These are phyloP conservation scores for Cercocebus atys DNA, from an alignment of 2,113 vertebrate species.

Conservation along the genomic window DNA sequence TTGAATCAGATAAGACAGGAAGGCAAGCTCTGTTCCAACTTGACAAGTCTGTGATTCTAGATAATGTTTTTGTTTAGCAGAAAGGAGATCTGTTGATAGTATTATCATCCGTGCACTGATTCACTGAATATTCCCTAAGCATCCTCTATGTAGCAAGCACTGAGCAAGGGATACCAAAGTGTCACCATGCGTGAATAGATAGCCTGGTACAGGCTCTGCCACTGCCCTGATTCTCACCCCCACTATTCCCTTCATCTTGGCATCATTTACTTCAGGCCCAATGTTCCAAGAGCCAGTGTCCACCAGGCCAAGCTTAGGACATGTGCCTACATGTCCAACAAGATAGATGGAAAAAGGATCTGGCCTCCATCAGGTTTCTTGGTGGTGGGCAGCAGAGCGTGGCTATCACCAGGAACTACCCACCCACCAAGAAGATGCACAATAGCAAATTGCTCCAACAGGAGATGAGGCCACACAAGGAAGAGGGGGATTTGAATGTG, in stretches of 20 bases:
- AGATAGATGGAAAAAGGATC: neutral
- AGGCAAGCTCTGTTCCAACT: neutral
- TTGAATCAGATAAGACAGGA: neutral
- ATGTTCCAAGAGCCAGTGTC: neutral
- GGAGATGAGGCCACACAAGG: neutral
- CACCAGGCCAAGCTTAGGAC: neutral
- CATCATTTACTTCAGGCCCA: neutral
- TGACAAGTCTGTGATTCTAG: neutral
- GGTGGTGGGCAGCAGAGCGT: no score
- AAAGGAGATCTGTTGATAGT: neutral
- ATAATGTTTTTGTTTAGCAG: neutral
- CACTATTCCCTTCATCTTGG: neutral
- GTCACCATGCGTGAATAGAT: neutral
- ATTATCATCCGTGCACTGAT: neutral
- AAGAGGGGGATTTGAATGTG: neutral
- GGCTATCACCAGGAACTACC: neutral
- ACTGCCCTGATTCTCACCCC: neutral
- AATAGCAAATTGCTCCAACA: neutral
- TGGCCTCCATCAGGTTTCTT: neutral
- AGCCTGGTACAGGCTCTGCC: neutral
- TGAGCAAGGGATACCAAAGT: neutral
- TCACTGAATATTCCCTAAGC: neutral
- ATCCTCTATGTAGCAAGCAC: neutral
- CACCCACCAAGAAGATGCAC: neutral
- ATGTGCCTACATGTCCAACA: neutral